A percentile compares a stretch with the other conserved stretches of the same genome.
Conservation (phyloP, 2,113 vertebrate genomes). For the Nerophis lumbriciformis region DNA sequence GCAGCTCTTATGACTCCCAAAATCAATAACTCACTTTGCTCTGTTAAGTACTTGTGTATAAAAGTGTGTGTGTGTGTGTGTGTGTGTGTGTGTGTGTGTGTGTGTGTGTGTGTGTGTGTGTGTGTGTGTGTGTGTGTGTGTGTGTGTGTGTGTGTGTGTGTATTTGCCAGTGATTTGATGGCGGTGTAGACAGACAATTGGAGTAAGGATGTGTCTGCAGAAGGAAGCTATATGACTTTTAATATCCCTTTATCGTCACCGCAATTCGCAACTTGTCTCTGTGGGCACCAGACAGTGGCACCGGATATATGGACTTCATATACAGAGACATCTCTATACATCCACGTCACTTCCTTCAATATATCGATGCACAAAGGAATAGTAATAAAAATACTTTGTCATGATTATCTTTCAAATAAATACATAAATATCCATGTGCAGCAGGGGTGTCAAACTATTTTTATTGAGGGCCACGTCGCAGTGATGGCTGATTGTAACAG, state of each 20-base stretch:
- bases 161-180: slow-evolving; percentile 27
- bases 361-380: neutral
- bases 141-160: slow-evolving; percentile 2
- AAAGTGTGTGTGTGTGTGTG: slow-evolving; percentile 8
- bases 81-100: slow-evolving; percentile 4
- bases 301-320: slow-evolving; percentile 65
- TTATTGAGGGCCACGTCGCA: too few relatives aligned
- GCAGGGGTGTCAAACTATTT: too few relatives aligned
- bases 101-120: neutral
- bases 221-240: slow-evolving; percentile 51
- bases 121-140: slow-evolving; percentile 11
- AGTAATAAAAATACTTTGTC: neutral
- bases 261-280: slow-evolving; percentile 53
- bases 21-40: slow-evolving; percentile 44
- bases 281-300: slow-evolving; percentile 39
- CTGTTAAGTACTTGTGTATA: slow-evolving; percentile 9
- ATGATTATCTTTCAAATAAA: neutral
- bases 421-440: neutral
- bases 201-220: slow-evolving; percentile 23
- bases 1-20: slow-evolving; percentile 20
- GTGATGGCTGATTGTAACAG: too few relatives aligned
- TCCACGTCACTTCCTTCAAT: neutral
- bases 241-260: slow-evolving; percentile 65
- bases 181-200: slow-evolving; percentile 26
- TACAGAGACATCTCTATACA: slow-evolving; percentile 20